phyloP scores from a whole-genome alignment of 2,113 vertebrate genomes.

The Marcusenius ussheri region DNA sequence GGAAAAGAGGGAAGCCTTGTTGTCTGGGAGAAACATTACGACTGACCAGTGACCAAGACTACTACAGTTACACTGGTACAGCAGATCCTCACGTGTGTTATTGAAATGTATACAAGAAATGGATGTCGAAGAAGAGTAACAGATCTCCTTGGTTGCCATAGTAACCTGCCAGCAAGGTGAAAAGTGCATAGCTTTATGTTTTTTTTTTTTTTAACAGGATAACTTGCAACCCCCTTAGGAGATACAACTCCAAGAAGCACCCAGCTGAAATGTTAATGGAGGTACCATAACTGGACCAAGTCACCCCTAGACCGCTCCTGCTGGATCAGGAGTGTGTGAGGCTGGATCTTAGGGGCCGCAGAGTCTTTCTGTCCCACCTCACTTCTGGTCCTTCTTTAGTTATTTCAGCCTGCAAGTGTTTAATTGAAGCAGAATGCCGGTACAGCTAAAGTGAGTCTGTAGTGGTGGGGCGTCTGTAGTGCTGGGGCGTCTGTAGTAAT shows the following conservation, averaged over 20 bases:
- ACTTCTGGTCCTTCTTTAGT: neutral
- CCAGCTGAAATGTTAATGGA: neutral
- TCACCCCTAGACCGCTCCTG: neutral
- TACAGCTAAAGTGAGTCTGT: neutral
- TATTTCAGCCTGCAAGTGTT: neutral
- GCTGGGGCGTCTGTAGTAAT: neutral
- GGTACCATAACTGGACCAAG: neutral
- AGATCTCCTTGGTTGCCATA: slow-evolving; percentile 40
- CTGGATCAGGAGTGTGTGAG: neutral
- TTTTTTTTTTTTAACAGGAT: neutral
- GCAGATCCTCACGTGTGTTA: neutral
- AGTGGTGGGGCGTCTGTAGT: neutral
- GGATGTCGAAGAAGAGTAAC: slow-evolving; percentile 17
- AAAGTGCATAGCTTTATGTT: slow-evolving; percentile 20
- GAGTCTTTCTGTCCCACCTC: neutral
- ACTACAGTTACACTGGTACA: neutral
- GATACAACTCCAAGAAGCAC: neutral
- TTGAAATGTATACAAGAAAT: slow-evolving; percentile 19
- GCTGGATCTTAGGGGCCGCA: neutral
- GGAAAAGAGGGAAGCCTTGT: neutral
- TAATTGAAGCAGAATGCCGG: neutral
- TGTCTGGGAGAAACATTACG: neutral
- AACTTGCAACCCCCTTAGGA: neutral
- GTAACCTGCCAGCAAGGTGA: slow-evolving; percentile 40
- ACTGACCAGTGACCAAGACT: neutral